A percentile compares a stretch with the other conserved stretches of the same genome.
phyloP scores from a whole-genome alignment of 2,888 invertebrate genomes.

The Punctoribates punctum region DNA sequence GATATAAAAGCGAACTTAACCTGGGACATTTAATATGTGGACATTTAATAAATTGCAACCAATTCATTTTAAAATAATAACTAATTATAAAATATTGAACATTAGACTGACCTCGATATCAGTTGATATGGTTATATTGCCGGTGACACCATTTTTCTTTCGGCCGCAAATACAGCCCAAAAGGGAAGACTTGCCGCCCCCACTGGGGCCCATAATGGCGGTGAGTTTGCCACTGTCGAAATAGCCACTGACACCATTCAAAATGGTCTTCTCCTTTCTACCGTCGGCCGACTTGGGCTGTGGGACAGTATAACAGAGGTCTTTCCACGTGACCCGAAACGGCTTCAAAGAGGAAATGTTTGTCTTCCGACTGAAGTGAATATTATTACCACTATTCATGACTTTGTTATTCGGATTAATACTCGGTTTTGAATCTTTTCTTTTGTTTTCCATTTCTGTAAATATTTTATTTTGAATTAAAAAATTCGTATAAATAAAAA shows the following conservation, averaged over 20 bases:
- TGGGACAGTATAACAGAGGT: background rate
- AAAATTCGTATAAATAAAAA: too few relatives aligned
- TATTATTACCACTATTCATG: too few relatives aligned
- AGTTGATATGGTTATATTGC: constrained; percentile 8
- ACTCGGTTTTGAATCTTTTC: too few relatives aligned
- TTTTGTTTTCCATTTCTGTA: too few relatives aligned
- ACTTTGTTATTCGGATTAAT: too few relatives aligned
- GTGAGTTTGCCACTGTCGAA: constrained; percentile 14
- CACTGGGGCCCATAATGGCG: constrained; percentile 36
- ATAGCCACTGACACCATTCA: constrained; percentile 5
- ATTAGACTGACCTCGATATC: background rate
- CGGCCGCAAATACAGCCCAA: background rate
- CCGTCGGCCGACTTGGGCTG: background rate
- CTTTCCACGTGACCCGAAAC: constrained; percentile 17
- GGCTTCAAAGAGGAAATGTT: background rate
- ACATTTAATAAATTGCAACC: background rate
- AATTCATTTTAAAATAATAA: too few relatives aligned
- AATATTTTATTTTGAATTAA: too few relatives aligned
- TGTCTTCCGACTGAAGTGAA: too few relatives aligned
- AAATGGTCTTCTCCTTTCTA: background rate
- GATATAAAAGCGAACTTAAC: constrained; percentile 61
- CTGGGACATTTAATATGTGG: background rate
- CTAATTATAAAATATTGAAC: background rate
- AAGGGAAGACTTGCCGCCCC: constrained; percentile 30
- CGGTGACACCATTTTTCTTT: background rate